These are phyloP conservation scores for Acanthurus tractus DNA, from an alignment of 2,797 vertebrate species.

Conservation along the genomic window DNA sequence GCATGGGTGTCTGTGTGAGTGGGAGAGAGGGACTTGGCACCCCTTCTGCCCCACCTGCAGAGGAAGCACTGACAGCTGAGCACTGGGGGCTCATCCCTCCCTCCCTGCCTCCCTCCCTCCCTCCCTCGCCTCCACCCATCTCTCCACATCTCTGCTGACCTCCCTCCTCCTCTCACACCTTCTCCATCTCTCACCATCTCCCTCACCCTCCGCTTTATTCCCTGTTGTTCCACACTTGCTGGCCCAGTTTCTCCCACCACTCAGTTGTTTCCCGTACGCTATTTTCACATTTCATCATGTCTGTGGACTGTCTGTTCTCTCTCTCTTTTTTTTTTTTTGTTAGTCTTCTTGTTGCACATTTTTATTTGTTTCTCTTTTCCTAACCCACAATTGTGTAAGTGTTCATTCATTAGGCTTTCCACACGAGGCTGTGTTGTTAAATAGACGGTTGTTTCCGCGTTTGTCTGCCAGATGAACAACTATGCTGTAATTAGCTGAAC, in stretches of 20 bases:
- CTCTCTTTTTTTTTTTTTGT: not conserved
- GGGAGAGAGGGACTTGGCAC: slow-evolving; percentile 86
- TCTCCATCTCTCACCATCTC: slow-evolving; percentile 53
- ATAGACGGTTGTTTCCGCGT: slow-evolving; percentile 58
- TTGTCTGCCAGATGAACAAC: slow-evolving; percentile 70
- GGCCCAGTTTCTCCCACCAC: slow-evolving; percentile 70
- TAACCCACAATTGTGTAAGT: slow-evolving; percentile 12
- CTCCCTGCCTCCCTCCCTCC: not conserved
- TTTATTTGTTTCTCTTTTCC: slow-evolving; percentile 23
- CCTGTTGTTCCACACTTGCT: slow-evolving; percentile 73
- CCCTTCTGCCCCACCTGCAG: slow-evolving; percentile 88
- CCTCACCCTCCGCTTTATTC: slow-evolving; percentile 59
- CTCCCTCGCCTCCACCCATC: slow-evolving; percentile 71
- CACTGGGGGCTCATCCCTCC: slow-evolving; percentile 74
- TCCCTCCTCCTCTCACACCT: slow-evolving; percentile 82
- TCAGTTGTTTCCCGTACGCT: slow-evolving; percentile 48
- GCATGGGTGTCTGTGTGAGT: slow-evolving; percentile 88
- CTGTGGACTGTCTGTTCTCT: slow-evolving; percentile 29
- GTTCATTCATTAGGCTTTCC: slow-evolving; percentile 52
- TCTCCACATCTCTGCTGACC: slow-evolving; percentile 79
- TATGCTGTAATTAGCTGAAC: slow-evolving; percentile 71
- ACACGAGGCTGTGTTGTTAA: slow-evolving; percentile 42
- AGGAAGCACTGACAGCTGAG: slow-evolving; percentile 90
- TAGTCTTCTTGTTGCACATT: slow-evolving; percentile 21
- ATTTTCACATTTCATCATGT: slow-evolving; percentile 59